phyloP scores from a whole-genome alignment of 2,797 vertebrate genomes.

The Acestrorhynchus altus region DNA sequence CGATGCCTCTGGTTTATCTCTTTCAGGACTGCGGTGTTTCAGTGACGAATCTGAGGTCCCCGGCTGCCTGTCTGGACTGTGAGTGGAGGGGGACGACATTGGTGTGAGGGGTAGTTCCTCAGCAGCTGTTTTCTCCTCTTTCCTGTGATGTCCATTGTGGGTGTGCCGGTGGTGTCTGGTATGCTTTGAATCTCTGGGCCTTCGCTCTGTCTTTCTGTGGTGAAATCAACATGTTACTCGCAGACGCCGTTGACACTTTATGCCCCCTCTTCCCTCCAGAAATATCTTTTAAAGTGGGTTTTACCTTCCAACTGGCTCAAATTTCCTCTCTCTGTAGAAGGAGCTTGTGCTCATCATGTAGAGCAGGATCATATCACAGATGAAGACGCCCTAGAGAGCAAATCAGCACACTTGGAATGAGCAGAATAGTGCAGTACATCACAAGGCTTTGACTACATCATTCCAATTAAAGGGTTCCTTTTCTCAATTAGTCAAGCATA shows the following conservation, averaged over 20 bases:
- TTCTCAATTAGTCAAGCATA: no score
- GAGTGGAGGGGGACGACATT: slow-evolving; percentile 11
- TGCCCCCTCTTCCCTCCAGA: not conserved
- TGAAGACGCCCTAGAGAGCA: slow-evolving; percentile 85
- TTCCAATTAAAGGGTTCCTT: not conserved
- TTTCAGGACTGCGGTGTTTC: slow-evolving; percentile 42
- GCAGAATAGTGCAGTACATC: not conserved
- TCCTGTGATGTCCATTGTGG: slow-evolving; percentile 39
- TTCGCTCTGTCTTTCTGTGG: slow-evolving; percentile 29
- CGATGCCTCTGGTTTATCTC: slow-evolving; percentile 22
- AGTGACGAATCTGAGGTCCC: not conserved
- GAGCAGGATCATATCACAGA: slow-evolving; percentile 92
- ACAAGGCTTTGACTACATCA: not conserved
- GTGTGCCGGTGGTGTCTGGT: slow-evolving; percentile 43
- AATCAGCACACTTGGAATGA: not conserved
- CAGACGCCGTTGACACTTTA: not conserved
- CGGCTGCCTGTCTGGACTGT: slow-evolving; percentile 36
- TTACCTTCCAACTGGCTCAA: slow-evolving; percentile 90
- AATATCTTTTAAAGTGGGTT: slow-evolving; percentile 48
- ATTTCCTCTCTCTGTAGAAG: slow-evolving; percentile 92
- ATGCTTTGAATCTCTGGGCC: slow-evolving; percentile 38
- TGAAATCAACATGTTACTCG: not conserved
- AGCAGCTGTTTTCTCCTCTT: slow-evolving; percentile 27
- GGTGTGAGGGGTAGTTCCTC: slow-evolving; percentile 44
- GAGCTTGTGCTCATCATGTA: slow-evolving; percentile 94